Percentiles rank a stretch among this genome's conserved stretches.
Conservation (phyloP, 2,888 invertebrate species). For the Rhagophthalmus giganteus region DNA sequence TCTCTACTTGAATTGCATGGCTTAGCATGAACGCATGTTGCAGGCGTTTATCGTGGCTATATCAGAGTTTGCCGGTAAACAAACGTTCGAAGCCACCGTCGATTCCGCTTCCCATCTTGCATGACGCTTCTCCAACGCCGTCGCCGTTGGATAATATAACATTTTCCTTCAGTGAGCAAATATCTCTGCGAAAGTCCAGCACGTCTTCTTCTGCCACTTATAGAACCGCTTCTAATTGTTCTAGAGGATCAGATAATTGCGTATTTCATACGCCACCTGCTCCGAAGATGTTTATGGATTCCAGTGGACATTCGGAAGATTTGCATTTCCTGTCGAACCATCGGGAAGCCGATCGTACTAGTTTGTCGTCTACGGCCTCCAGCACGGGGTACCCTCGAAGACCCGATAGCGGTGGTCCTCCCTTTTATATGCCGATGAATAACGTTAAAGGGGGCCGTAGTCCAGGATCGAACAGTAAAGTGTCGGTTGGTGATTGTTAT, state of each 20-base stretch:
- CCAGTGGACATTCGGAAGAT: constrained; percentile 62
- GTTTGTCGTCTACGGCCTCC: constrained; percentile 64
- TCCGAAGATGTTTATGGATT: constrained; percentile 60
- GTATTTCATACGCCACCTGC: constrained; percentile 61
- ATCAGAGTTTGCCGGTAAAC: constrained; percentile 50
- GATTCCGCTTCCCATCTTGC: constrained; percentile 46
- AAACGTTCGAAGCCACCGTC: constrained; percentile 42
- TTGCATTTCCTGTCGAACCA: constrained; percentile 55
- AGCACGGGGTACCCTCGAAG: constrained; percentile 61
- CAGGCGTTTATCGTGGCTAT: constrained; percentile 50
- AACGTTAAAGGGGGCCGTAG: constrained; percentile 59
- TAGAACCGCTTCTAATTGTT: constrained; percentile 49
- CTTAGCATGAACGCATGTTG: constrained; percentile 44
- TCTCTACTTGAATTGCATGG: constrained; percentile 31
- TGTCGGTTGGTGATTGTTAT: constrained; percentile 59
- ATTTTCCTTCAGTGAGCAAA: constrained; percentile 51
- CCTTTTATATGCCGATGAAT: constrained; percentile 64
- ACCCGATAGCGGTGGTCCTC: constrained; percentile 55
- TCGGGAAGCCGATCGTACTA: constrained; percentile 64
- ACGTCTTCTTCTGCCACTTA: constrained; percentile 46
- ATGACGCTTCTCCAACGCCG: constrained; percentile 33
- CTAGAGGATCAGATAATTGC: constrained; percentile 63
- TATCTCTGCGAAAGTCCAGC: constrained; percentile 42
- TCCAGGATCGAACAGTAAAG: constrained; percentile 64
- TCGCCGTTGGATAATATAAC: constrained; percentile 52